Conservation (phyloP, 2,113 vertebrate species). For the Tinamus guttatus region DNA sequence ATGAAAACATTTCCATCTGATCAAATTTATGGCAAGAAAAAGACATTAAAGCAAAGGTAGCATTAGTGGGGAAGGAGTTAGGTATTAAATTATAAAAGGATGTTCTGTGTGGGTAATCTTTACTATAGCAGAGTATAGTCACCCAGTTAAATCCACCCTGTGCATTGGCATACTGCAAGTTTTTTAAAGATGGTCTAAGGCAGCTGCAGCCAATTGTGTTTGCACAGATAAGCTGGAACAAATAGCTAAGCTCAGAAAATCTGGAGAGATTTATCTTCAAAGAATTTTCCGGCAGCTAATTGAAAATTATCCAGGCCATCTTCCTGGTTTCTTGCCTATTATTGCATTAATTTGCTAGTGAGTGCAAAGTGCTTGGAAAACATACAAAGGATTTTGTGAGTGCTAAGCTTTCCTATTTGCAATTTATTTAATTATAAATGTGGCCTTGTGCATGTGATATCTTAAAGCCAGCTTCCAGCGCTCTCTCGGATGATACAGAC, state of each 20-base stretch:
- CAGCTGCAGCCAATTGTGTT: slow-evolving; percentile 45
- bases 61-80: not conserved
- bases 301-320: slow-evolving; percentile 57
- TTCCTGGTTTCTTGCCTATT: slow-evolving; percentile 31
- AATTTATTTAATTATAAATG: slow-evolving; percentile 4
- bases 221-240: slow-evolving; percentile 48
- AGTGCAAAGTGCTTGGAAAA: slow-evolving; percentile 31
- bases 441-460: not conserved
- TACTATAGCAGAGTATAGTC: not conserved
- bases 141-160: not conserved
- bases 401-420: not conserved
- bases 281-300: slow-evolving; percentile 53
- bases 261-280: slow-evolving; percentile 52
- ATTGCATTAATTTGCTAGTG: not conserved
- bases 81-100: not conserved
- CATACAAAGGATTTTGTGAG: slow-evolving; percentile 3
- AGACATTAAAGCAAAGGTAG: not conserved
- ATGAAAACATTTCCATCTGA: not conserved
- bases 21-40: not conserved
- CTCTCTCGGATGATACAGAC: not conserved
- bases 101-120: slow-evolving; percentile 18
- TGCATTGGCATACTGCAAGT: not conserved
- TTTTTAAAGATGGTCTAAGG: slow-evolving; percentile 22
- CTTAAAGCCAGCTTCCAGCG: not conserved
- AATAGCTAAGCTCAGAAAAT: slow-evolving; percentile 29